Base-by-base conservation (phyloP, 2,113 vertebrate genomes). In the Brachypodius melanocephalos region DNA sequence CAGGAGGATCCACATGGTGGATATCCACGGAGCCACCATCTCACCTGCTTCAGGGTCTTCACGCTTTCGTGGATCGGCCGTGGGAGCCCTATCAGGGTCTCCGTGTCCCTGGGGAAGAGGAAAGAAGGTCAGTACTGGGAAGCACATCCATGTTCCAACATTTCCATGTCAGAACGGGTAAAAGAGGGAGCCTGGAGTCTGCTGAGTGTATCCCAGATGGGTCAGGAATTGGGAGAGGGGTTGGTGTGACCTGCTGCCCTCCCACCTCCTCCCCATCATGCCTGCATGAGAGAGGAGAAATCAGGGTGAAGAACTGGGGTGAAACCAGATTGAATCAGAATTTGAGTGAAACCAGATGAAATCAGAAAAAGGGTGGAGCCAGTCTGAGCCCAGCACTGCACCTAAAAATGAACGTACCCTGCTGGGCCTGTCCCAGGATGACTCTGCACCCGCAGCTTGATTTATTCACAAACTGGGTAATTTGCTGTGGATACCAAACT, bases 11-110 rank as follows among this genome's bases (percentile, higher is more conserved):
- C 81, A 3, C 0, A 2, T 16, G 24, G 28, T 12, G 40, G 24
- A 17, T 5, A 28, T 12, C 19, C 42, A 1, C 1, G 34, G 69
- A 76, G 42, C 28, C 66, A 58, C 51, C 57, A 6, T 9, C 68
- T 94, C 78, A 99, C 99, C 99, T 99, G 99, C 97, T 99, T 99
- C 34, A 99, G 98, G 17, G 98, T 99, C 98, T 99, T 99, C 94
- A 99, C 99, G 2, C 99, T 99, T 84, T 99, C 99, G 0, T 99
- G 99, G 93, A 99, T 99, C 7, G 99, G 99, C 76, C 99, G 97
- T 2, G 99, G 99, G 7, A 99, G 97, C 69, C 99, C 99, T 49
- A 99, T 99, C 55, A 99, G 97, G 31, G 99, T 99, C 25, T 99
- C 99, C 0, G 98, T 99, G 97, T 99, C 99, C 93, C 99, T 99